These are phyloP conservation scores for Priocnemis perturbator DNA, from an alignment of 2,888 invertebrate species.

Conservation along the genomic window DNA sequence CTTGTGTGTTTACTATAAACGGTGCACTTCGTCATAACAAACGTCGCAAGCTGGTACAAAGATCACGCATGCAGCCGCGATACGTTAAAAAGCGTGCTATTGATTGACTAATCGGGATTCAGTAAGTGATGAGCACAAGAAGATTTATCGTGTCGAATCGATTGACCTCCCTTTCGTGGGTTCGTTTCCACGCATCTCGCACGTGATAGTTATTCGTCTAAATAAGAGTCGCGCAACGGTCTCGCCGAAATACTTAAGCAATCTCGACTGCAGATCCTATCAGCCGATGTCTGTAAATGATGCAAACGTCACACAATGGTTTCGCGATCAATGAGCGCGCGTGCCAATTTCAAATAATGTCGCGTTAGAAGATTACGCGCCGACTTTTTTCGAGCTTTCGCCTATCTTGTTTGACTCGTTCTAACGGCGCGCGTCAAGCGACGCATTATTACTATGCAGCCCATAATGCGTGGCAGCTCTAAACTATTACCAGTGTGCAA, in stretches of 20 bases:
- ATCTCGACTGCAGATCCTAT: not conserved
- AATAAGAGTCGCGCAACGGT: conserved; percentile 24
- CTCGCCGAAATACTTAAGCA: conserved; percentile 23
- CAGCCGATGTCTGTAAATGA: not conserved
- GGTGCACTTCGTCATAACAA: too few relatives aligned
- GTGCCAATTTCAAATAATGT: not conserved
- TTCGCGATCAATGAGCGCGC: conserved; percentile 5
- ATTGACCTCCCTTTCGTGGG: conserved; percentile 14
- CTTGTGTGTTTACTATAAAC: too few relatives aligned
- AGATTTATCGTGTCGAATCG: conserved; percentile 12
- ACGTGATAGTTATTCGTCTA: conserved; percentile 14
- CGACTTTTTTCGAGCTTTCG: too few relatives aligned
- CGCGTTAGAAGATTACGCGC: too few relatives aligned
- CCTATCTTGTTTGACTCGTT: too few relatives aligned
- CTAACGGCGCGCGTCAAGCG: too few relatives aligned
- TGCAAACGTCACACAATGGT: conserved; percentile 1
- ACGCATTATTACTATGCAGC: too few relatives aligned
- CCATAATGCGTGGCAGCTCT: too few relatives aligned
- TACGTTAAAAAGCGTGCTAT: too few relatives aligned
- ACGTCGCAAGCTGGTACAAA: too few relatives aligned
- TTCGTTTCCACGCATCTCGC: conserved; percentile 9
- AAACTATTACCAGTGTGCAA: too few relatives aligned
- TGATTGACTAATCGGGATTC: not conserved
- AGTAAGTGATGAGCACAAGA: conserved; percentile 9
- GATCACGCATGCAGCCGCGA: too few relatives aligned